phyloP scores from a whole-genome alignment of 2,888 invertebrate species.

The Lepidochrysops patricia region DNA sequence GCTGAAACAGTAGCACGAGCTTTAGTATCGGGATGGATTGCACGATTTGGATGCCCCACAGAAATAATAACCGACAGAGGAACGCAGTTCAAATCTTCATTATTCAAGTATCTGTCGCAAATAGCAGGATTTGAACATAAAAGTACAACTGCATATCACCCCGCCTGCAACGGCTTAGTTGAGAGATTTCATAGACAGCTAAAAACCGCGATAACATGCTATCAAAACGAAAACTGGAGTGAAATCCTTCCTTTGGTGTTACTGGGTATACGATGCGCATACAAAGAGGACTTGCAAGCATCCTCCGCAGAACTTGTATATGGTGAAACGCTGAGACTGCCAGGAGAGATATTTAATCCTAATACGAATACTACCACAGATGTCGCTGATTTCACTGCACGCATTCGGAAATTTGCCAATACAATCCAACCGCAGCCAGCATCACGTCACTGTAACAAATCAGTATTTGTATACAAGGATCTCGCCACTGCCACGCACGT shows the following conservation, averaged over 20 bases:
- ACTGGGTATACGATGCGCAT: not conserved
- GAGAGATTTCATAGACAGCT: slow-evolving; percentile 13
- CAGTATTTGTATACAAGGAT: not conserved
- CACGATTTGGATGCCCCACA: slow-evolving; percentile 43
- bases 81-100: not conserved
- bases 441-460: not conserved
- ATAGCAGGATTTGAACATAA: slow-evolving; percentile 31
- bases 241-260: slow-evolving; percentile 20
- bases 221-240: slow-evolving; percentile 20
- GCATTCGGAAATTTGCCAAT: too few relatives aligned
- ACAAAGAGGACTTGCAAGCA: not conserved
- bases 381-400: too few relatives aligned
- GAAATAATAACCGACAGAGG: not conserved
- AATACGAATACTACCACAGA: not conserved
- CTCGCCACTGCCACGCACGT: not conserved
- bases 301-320: not conserved
- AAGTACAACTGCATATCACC: slow-evolving; percentile 29
- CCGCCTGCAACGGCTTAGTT: slow-evolving; percentile 27
- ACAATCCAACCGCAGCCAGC: too few relatives aligned
- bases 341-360: not conserved
- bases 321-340: not conserved
- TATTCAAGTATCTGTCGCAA: not conserved
- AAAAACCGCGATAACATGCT: slow-evolving; percentile 20
- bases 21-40: slow-evolving; percentile 40
- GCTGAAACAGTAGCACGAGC: slow-evolving; percentile 38